phyloP scores from a whole-genome alignment of 2,888 invertebrate species.

The Sisyra terminalis region DNA sequence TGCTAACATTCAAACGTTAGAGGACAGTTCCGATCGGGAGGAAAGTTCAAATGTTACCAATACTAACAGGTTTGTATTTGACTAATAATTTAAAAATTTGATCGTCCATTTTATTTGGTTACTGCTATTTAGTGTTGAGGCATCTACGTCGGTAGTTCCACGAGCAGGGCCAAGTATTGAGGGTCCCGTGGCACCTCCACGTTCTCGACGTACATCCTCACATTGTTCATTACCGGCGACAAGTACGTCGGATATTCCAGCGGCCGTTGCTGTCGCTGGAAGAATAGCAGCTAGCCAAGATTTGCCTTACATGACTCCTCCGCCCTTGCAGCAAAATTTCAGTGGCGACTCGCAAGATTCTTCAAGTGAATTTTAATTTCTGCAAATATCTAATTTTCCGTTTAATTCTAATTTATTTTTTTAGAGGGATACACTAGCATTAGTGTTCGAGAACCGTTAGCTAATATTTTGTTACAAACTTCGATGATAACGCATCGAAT shows the following conservation, averaged over 20 bases:
- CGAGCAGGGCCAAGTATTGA: slow-evolving; percentile 13
- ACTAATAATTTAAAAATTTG: no score
- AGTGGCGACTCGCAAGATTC: slow-evolving; percentile 87
- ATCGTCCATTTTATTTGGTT: no score
- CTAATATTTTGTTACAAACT: slow-evolving; percentile 55
- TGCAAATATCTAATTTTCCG: slow-evolving; percentile 1
- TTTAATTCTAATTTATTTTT: slow-evolving; percentile 16
- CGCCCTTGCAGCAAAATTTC: slow-evolving; percentile 48
- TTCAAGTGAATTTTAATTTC: slow-evolving; percentile 38
- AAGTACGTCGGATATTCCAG: slow-evolving; percentile 43
- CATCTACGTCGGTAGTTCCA: slow-evolving; percentile 15
- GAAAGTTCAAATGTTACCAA: slow-evolving; percentile 1
- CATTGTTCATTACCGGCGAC: slow-evolving; percentile 26
- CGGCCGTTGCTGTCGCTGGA: slow-evolving; percentile 75
- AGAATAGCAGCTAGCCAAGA: slow-evolving; percentile 76
- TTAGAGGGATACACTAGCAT: slow-evolving; percentile 84
- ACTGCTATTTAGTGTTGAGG: slow-evolving; percentile 16
- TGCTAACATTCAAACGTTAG: slow-evolving; percentile 48
- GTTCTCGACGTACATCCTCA: slow-evolving; percentile 31
- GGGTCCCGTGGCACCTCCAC: slow-evolving; percentile 28
- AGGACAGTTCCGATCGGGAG: background rate
- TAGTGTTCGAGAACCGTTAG: slow-evolving; percentile 76
- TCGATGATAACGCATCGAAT: no score
- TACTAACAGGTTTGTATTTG: background rate
- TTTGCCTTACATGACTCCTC: slow-evolving; percentile 79